Evolutionary conservation across 1,140 invertebrate genomes (phyloP).

Genomic region (Panagrolaimus sp.): DNA sequence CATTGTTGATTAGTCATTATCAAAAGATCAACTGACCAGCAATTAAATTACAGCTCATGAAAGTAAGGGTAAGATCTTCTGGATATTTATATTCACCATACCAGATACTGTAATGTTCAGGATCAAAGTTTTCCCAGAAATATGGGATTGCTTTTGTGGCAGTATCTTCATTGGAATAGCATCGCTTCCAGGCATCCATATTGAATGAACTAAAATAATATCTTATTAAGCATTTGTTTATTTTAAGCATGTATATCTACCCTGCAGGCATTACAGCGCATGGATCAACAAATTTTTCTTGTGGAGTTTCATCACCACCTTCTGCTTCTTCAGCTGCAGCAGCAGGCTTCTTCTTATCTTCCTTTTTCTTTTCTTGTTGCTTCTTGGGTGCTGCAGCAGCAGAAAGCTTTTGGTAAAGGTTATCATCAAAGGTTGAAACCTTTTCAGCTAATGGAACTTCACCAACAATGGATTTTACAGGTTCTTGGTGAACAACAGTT

Average conservation of each 20-base stretch:
- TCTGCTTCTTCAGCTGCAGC: conserved; percentile 20
- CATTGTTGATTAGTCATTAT: too few relatives aligned
- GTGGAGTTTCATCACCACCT: conserved; percentile 53
- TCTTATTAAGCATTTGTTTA: too few relatives aligned
- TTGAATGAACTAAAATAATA: conserved; percentile 65
- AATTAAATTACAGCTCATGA: conserved; percentile 93
- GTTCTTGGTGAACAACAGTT: conserved; percentile 81
- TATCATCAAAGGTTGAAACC: conserved; percentile 65
- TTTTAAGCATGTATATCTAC: conserved; percentile 50
- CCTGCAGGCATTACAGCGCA: conserved; percentile 81
- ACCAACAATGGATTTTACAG: conserved; percentile 77
- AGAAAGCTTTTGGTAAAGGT: conserved; percentile 28
- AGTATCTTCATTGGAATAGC: conserved; percentile 93
- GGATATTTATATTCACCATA: conserved; percentile 85
- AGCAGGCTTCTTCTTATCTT: conserved; percentile 29
- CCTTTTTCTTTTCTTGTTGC: conserved; percentile 58
- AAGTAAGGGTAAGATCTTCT: conserved; percentile 81
- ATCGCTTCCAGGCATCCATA: conserved; percentile 93
- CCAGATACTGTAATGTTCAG: conserved; percentile 95
- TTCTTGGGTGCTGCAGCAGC: conserved; percentile 42
- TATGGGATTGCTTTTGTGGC: conserved; percentile 80
- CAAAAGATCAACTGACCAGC: conserved; percentile 65
- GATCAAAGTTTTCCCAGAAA: conserved; percentile 97
- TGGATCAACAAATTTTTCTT: conserved; percentile 83
- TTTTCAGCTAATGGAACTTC: conserved; percentile 73